Base-by-base conservation (phyloP, 2,113 vertebrate species). In the Scomber japonicus region DNA sequence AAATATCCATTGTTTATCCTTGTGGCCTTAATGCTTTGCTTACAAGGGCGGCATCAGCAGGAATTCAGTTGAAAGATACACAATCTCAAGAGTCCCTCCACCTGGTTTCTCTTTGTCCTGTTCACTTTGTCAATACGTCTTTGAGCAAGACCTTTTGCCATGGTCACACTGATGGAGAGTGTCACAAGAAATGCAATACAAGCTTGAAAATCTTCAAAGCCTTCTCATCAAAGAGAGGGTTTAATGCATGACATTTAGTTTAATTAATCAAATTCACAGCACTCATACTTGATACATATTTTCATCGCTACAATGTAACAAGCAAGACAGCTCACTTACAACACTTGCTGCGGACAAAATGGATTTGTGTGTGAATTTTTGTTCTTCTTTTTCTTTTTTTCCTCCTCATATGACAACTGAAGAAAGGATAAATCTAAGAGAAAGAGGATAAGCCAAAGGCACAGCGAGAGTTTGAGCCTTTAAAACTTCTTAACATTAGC, bases 361-460 rank as follows among this genome's bases (percentile, higher is more conserved):
- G 55, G 63, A 72, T 85, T 81, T 71, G 31, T 51, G 44, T 46
- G 40, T 14, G 57, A 62, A 10, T 54, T 65, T 15, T n/a, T 11
- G 73, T 63, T 21, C 27, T 71, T 27, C 19, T 40, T 16, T n/a
- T 13, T 15, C 13, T 6, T 3, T 17, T 17, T 19, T 61, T 5
- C 13, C n/a, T 48, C 40, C 67, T 54, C 57, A 82, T 80, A 14
- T 74, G 81, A 68, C 83, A 75, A 56, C 27, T 51, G 54, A 60
- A 78, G 48, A 83, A 81, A 45, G 65, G 63, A 67, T 85, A 31
- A 77, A 69, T 81, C 64, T 69, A 62, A 69, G 51, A 45, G 57
- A 24, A 53, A 53, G 66, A 61, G 83, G 80, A 87, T 85, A 71
- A 87, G 71, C 75, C 76, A 65, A 78, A 81, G 83, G 67, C 79